These are phyloP conservation scores for Pollachius pollachius DNA, from an alignment of 2,113 vertebrate genomes.

Conservation along the genomic window DNA sequence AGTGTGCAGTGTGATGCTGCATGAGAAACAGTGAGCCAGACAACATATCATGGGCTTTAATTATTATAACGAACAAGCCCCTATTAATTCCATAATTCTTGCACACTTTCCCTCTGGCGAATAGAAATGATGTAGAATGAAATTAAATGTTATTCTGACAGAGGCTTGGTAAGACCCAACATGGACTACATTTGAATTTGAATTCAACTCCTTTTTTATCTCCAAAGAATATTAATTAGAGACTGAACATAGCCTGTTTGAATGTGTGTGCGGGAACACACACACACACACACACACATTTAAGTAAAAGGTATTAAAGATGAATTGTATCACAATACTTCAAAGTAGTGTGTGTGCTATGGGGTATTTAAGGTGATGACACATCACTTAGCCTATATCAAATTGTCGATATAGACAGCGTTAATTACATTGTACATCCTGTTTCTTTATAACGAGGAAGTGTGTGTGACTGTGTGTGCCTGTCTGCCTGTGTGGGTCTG, in stretches of 20 bases:
- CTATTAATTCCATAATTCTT: neutral
- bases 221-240: neutral
- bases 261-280: neutral
- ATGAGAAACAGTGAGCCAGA: neutral
- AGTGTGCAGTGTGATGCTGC: neutral
- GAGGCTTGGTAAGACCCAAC: too few relatives aligned
- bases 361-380: constrained; percentile 2
- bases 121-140: constrained; percentile 8
- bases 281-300: too few relatives aligned
- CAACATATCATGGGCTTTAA: neutral
- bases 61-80: constrained; percentile 4
- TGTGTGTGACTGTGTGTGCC: too few relatives aligned
- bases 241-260: neutral
- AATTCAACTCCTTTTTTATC: neutral
- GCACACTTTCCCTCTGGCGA: constrained; percentile 1
- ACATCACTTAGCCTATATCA: neutral
- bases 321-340: too few relatives aligned
- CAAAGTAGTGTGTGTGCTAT: neutral
- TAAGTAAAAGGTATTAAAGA: too few relatives aligned
- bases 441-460: neutral
- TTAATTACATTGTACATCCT: neutral
- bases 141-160: neutral
- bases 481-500: too few relatives aligned
- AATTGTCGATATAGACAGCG: constrained; percentile 7
- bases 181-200: neutral